Percentiles rank a stretch among this genome's conserved stretches.
phyloP scores from a whole-genome alignment of 2,888 invertebrate species.

The Macrosiphum euphorbiae region DNA sequence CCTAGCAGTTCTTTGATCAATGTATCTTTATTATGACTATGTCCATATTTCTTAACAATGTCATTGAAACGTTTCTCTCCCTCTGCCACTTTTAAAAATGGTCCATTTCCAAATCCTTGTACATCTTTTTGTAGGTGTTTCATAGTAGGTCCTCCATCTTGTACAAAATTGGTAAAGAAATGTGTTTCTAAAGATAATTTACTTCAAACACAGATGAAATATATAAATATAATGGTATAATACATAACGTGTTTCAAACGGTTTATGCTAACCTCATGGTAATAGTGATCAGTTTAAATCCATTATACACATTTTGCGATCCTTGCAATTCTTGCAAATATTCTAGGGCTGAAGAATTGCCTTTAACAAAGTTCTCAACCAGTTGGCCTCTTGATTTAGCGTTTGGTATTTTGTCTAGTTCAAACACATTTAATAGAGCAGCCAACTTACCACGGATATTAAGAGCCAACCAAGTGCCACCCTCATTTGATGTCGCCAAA shows the following conservation, averaged over 20 bases:
- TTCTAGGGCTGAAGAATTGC: neutral
- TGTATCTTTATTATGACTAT: constrained; percentile 11
- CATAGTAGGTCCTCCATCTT: neutral
- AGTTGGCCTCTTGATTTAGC: constrained; percentile 39
- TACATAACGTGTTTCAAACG: neutral
- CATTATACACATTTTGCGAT: constrained; percentile 39
- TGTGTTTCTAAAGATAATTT: constrained; percentile 33
- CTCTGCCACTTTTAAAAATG: constrained; percentile 33
- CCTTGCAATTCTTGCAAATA: constrained; percentile 15
- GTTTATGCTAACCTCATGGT: constrained; percentile 11
- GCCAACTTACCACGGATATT: constrained; percentile 38
- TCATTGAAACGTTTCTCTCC: constrained; percentile 47
- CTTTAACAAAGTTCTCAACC: constrained; percentile 43
- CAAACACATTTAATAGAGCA: constrained; percentile 36
- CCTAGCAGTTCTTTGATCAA: constrained; percentile 36
- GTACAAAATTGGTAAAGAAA: constrained; percentile 34
- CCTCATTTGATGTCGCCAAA: neutral
- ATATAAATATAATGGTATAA: neutral
- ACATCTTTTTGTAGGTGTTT: constrained; percentile 6
- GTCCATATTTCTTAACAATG: constrained; percentile 56
- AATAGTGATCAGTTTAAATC: constrained; percentile 51
- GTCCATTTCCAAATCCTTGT: constrained; percentile 35
- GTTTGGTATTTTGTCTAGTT: neutral
- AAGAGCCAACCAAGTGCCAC: constrained; percentile 53
- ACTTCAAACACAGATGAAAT: neutral